Evolutionary conservation across 92 coral and sea anemone species (phyloP).

Genomic region (Galaxea fascicularis): DNA sequence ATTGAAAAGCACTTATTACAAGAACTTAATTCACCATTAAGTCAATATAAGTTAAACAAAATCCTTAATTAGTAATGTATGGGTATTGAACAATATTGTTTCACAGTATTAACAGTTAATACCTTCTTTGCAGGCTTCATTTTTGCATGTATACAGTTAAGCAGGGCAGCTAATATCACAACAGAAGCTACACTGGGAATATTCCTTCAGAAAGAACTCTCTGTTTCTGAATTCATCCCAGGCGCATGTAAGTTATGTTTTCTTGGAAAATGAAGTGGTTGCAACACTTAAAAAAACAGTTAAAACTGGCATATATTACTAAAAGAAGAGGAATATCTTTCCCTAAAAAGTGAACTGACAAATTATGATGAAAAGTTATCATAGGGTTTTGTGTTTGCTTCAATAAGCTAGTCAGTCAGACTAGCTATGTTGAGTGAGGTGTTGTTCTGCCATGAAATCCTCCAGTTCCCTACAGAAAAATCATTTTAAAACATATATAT

Average conservation of each 20-base stretch:
- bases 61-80: background rate
- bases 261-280: background rate
- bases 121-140: conserved; percentile 39
- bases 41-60: background rate
- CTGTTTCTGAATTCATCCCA: conserved; percentile 60
- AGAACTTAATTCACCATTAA: background rate
- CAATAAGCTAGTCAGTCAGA: too few species aligned
- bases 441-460: too few species aligned
- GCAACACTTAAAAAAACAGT: background rate
- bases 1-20: background rate
- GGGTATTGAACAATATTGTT: conserved; percentile 10
- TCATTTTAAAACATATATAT: too few species aligned
- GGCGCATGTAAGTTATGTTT: conserved; percentile 58
- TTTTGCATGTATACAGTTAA: conserved; percentile 12
- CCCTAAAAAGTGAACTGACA: too few species aligned
- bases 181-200: conserved; percentile 63
- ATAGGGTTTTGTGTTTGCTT: too few species aligned
- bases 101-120: background rate
- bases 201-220: conserved; percentile 70
- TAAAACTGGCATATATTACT: too few species aligned
- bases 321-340: too few species aligned
- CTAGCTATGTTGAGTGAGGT: too few species aligned
- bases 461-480: too few species aligned
- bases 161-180: conserved; percentile 34
- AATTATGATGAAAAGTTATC: too few species aligned